These are phyloP conservation scores for Drosophila lowei DNA, from an alignment of 1,140 invertebrate genomes.

Conservation along the genomic window DNA sequence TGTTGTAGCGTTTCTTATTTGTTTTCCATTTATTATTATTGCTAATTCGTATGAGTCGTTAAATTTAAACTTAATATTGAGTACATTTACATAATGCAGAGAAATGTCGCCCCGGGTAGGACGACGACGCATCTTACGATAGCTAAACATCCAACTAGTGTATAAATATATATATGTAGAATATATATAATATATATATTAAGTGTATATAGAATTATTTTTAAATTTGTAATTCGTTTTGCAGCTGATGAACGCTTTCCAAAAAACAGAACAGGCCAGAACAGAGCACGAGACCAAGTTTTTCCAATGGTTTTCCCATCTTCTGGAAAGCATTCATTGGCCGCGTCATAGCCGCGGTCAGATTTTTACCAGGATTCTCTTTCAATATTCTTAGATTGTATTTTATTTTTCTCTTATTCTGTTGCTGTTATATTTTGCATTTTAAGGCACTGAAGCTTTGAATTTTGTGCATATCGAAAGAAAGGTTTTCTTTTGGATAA, in stretches of 20 bases:
- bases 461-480: slow-evolving; percentile 79
- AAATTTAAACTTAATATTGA: slow-evolving; percentile 77
- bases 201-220: slow-evolving; percentile 72
- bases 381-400: slow-evolving; percentile 44
- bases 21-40: slow-evolving; percentile 58
- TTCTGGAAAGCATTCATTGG: slow-evolving; percentile 10
- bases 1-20: slow-evolving; percentile 42
- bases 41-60: slow-evolving; percentile 76
- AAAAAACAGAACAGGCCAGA: slow-evolving; percentile 16
- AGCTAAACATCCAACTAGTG: slow-evolving; percentile 77
- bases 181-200: slow-evolving; percentile 65
- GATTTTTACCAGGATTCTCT: slow-evolving; percentile 26
- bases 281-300: slow-evolving; percentile 13
- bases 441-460: slow-evolving; percentile 79
- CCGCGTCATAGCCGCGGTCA: slow-evolving; percentile 41
- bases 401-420: slow-evolving; percentile 11
- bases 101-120: slow-evolving; percentile 39
- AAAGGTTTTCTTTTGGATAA: slow-evolving; percentile 23
- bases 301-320: not conserved
- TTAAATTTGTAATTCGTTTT: slow-evolving; percentile 65
- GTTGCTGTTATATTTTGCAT: slow-evolving; percentile 49
- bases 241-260: slow-evolving; percentile 50
- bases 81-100: slow-evolving; percentile 73
- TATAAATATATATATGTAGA: slow-evolving; percentile 65
- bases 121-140: slow-evolving; percentile 51